These are phyloP conservation scores for Coelopa pilipes DNA, from an alignment of 2,888 invertebrate species.

Conservation along the genomic window DNA sequence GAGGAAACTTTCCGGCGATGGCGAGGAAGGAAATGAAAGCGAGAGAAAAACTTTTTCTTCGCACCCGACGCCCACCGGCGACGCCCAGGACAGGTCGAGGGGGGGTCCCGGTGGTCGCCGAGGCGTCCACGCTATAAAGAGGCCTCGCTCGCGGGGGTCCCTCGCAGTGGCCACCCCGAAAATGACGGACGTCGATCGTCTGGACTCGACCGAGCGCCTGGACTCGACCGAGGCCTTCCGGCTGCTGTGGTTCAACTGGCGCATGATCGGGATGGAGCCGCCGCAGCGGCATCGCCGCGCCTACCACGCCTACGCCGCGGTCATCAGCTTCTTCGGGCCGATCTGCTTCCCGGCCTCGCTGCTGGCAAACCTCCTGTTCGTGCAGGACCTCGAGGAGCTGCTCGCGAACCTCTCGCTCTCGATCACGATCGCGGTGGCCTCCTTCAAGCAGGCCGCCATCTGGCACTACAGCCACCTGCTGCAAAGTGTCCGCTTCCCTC, in stretches of 20 bases:
- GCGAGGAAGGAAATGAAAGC: too few species aligned
- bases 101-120: too few species aligned
- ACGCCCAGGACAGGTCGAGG: too few species aligned
- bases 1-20: too few species aligned
- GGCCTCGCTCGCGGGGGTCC: too few species aligned
- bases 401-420: conserved; percentile 44
- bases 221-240: conserved; percentile 44
- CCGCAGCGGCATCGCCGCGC: conserved; percentile 33
- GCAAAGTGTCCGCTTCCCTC: conserved; percentile 23
- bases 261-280: conserved; percentile 45
- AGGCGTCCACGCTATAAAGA: too few species aligned
- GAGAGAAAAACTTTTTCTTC: too few species aligned
- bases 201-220: conserved; percentile 25
- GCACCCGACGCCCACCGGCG: too few species aligned
- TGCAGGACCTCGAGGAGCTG: conserved; percentile 37
- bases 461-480: conserved; percentile 34
- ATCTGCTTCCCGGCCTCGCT: conserved; percentile 40
- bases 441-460: conserved; percentile 41
- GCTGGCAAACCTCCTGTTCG: conserved; percentile 37
- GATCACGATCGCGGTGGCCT: conserved; percentile 40
- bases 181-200: not conserved
- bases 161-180: not conserved
- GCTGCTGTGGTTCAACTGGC: conserved; percentile 45
- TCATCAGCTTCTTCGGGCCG: conserved; percentile 33
- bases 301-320: conserved; percentile 43